A percentile compares a stretch with the other conserved stretches of the same genome.
Conservation (phyloP, 2,888 invertebrate genomes). For the Zeuzera pyrina region DNA sequence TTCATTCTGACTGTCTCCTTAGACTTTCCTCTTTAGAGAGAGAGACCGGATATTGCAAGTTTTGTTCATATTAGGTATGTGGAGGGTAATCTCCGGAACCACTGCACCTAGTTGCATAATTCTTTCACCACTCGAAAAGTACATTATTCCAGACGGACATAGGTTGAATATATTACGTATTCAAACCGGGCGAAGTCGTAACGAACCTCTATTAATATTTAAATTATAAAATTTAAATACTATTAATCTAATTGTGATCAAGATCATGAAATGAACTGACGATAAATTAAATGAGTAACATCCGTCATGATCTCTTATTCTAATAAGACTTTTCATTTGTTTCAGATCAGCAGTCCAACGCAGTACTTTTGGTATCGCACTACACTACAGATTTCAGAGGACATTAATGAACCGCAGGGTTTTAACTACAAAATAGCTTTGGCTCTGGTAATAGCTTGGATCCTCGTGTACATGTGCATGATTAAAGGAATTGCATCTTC, state of each 20-base stretch:
- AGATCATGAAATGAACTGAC: too few relatives aligned
- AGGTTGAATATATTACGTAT: too few relatives aligned
- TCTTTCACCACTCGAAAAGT: too few relatives aligned
- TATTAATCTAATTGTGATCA: neutral
- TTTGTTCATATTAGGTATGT: too few relatives aligned
- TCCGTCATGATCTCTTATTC: neutral
- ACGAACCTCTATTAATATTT: too few relatives aligned
- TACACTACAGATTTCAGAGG: slow-evolving; percentile 90
- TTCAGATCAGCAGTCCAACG: slow-evolving; percentile 89
- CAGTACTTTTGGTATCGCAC: slow-evolving; percentile 97
- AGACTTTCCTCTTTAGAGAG: too few relatives aligned
- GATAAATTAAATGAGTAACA: neutral
- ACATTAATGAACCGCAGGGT: slow-evolving; percentile 86
- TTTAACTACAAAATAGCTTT: slow-evolving; percentile 95
- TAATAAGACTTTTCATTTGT: slow-evolving; percentile 25
- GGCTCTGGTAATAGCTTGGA: slow-evolving; percentile 92
- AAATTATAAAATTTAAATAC: neutral
- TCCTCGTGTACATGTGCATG: slow-evolving; percentile 96
- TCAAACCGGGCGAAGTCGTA: too few relatives aligned
- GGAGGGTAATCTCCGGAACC: too few relatives aligned
- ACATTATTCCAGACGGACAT: too few relatives aligned
- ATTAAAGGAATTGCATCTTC: slow-evolving; percentile 98
- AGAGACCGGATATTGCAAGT: too few relatives aligned
- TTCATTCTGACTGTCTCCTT: too few relatives aligned
- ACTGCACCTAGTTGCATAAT: too few relatives aligned